These are phyloP conservation scores for Machaerirhynchus nigripectus DNA, from an alignment of 2,113 vertebrate species.

Conservation along the genomic window DNA sequence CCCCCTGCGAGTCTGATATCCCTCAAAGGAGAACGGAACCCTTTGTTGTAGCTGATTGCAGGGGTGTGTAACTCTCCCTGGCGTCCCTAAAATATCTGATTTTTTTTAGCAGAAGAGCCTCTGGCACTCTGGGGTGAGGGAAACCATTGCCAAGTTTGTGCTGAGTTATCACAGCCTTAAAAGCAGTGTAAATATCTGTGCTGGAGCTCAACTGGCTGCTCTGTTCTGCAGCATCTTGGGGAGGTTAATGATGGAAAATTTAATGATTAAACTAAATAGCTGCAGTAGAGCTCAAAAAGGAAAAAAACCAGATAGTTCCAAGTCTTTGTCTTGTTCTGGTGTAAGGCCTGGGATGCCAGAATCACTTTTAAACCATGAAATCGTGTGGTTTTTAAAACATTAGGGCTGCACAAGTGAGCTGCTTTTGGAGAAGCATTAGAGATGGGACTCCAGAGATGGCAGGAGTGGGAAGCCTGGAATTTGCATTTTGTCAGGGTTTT, in stretches of 20 bases:
- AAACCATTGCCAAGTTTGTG: neutral
- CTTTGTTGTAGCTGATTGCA: neutral
- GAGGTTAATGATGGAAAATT: neutral
- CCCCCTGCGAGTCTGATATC: neutral
- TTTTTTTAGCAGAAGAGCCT: neutral
- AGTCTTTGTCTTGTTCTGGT: neutral
- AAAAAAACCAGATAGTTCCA: neutral
- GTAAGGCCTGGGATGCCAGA: neutral
- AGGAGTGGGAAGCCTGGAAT: neutral
- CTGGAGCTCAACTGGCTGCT: neutral
- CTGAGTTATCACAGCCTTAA: neutral
- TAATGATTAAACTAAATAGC: constrained; percentile 10
- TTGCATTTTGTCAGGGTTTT: neutral
- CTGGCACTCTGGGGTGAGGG: neutral
- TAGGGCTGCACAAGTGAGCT: neutral
- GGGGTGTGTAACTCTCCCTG: neutral
- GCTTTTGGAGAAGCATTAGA: neutral
- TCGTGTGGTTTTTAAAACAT: neutral
- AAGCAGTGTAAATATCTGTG: neutral
- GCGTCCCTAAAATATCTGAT: neutral
- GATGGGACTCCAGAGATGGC: neutral
- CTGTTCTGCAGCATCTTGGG: neutral
- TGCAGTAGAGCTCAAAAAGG: neutral
- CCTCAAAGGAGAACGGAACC: neutral
- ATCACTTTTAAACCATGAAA: neutral